phyloP scores from a whole-genome alignment of 2,888 invertebrate species.

The Amorpha juglandis region DNA sequence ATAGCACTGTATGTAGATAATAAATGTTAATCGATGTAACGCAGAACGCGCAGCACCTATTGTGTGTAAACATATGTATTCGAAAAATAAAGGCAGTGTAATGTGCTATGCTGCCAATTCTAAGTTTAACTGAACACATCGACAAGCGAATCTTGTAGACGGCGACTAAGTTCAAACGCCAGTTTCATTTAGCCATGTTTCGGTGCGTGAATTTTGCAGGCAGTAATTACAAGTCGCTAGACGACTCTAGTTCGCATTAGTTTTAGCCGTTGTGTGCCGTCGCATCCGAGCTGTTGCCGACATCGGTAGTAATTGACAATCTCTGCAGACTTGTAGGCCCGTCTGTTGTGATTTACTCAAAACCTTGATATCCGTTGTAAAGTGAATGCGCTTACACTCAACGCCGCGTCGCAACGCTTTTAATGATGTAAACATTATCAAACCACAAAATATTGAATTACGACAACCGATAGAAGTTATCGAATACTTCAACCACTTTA shows the following conservation, averaged over 20 bases:
- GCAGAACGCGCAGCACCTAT: constrained; percentile 4
- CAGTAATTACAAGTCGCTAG: constrained; percentile 81
- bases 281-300: constrained; percentile 61
- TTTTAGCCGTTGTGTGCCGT: constrained; percentile 72
- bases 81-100: constrained; percentile 50
- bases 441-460: constrained; percentile 20
- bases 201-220: constrained; percentile 82
- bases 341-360: constrained; percentile 71
- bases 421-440: constrained; percentile 10
- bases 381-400: constrained; percentile 17
- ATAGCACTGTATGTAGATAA: constrained; percentile 3
- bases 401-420: constrained; percentile 11
- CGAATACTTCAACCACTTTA: background rate
- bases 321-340: constrained; percentile 69
- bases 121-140: constrained; percentile 59
- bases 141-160: constrained; percentile 26
- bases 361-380: constrained; percentile 46
- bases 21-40: constrained; percentile 5
- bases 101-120: constrained; percentile 52
- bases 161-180: constrained; percentile 65
- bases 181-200: constrained; percentile 81
- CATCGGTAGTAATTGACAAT: constrained; percentile 70
- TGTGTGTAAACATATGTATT: constrained; percentile 37
- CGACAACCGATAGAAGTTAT: background rate
- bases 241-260: constrained; percentile 76